Conservation (phyloP, 35 echinoderm and acorn worm genomes). For the Stichopus chloronotus region DNA sequence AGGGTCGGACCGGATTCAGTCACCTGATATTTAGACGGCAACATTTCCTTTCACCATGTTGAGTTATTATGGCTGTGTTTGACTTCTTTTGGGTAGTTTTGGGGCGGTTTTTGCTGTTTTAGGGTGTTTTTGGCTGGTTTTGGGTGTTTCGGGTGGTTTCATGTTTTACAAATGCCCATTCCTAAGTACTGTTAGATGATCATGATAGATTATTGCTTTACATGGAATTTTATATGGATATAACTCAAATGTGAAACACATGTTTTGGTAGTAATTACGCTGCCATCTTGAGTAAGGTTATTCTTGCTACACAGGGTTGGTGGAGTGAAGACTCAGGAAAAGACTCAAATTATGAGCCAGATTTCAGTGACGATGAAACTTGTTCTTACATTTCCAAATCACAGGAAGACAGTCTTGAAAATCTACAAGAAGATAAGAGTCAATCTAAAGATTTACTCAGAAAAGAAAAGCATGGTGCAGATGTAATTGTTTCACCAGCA, state of each 20-base stretch:
- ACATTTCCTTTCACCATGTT: too few species aligned
- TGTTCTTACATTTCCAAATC: not conserved
- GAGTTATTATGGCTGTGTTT: too few species aligned
- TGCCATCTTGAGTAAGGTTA: not conserved
- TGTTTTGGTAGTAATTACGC: not conserved
- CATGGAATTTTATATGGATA: not conserved
- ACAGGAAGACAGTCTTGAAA: not conserved
- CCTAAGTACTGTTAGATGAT: not conserved
- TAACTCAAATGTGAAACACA: not conserved
- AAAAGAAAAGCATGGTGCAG: not conserved
- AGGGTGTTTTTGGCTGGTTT: too few species aligned
- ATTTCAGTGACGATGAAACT: not conserved
- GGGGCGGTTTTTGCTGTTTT: too few species aligned
- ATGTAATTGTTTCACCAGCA: not conserved
- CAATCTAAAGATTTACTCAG: not conserved
- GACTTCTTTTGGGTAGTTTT: too few species aligned
- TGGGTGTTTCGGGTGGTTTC: too few species aligned
- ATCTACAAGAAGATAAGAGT: not conserved
- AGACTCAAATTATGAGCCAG: constrained; percentile 1
- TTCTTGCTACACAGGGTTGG: constrained; percentile 5
- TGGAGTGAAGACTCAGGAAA: constrained; percentile 3
- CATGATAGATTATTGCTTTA: not conserved
- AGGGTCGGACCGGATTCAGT: too few species aligned
- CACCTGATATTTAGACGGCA: too few species aligned
- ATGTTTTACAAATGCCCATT: too few species aligned